These are phyloP conservation scores for Suricata suricatta DNA, from an alignment of 2,113 vertebrate species.

Conservation along the genomic window DNA sequence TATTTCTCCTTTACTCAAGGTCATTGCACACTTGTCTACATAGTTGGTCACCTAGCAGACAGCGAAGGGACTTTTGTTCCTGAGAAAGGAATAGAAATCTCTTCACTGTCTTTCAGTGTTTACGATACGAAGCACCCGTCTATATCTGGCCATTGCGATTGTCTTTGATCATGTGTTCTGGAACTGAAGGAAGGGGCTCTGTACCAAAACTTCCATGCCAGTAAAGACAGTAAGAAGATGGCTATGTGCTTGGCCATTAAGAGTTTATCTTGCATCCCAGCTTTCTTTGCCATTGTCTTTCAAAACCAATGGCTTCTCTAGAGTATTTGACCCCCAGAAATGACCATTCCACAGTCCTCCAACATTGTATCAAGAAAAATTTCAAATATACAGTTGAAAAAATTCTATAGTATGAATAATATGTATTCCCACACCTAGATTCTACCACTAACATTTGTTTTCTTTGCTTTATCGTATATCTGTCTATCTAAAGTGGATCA, in stretches of 20 bases:
- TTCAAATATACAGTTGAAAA: not conserved
- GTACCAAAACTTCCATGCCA: not conserved
- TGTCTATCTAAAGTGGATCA: not conserved
- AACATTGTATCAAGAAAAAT: conserved; percentile 25
- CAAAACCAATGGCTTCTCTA: not conserved
- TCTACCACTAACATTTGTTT: not conserved
- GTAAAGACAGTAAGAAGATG: not conserved
- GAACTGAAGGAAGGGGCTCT: not conserved
- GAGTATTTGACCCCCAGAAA: not conserved
- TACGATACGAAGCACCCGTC: not conserved
- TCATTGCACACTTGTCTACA: not conserved
- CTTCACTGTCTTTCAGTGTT: not conserved
- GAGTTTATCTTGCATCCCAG: not conserved
- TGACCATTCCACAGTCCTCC: not conserved
- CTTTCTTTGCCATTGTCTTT: not conserved
- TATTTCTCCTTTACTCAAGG: not conserved
- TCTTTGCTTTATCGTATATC: not conserved
- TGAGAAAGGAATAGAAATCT: not conserved
- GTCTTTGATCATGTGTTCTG: not conserved
- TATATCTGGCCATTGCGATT: not conserved
- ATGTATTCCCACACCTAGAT: not conserved
- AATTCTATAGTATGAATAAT: not conserved
- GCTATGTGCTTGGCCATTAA: not conserved
- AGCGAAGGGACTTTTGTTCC: not conserved
- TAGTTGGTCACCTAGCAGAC: not conserved